Conservation (phyloP, 2,797 vertebrate genomes). For the Acanthis flammea region DNA sequence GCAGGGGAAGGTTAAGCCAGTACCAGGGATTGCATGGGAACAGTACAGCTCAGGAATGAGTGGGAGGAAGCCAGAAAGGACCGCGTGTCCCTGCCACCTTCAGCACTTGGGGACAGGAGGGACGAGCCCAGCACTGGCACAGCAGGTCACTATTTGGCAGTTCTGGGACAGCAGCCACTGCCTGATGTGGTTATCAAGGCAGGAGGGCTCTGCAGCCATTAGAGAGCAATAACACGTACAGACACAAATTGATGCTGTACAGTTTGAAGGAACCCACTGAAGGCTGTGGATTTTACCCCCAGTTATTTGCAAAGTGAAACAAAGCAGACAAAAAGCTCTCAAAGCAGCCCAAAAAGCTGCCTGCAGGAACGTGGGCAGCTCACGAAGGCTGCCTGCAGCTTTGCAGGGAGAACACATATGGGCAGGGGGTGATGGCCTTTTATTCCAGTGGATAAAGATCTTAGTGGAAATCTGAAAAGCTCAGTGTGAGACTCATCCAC, state of each 20-base stretch:
- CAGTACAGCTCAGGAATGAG: background rate
- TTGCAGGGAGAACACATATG: constrained; percentile 16
- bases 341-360: background rate
- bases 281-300: background rate
- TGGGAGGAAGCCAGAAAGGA: background rate
- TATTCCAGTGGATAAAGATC: constrained; percentile 39
- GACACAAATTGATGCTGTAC: background rate
- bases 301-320: background rate
- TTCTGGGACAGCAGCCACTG: background rate
- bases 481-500: background rate
- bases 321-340: background rate
- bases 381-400: background rate
- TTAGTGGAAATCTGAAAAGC: constrained; percentile 30
- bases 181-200: background rate
- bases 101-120: background rate
- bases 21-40: background rate
- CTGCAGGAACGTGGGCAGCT: constrained; percentile 31
- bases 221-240: background rate
- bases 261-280: background rate
- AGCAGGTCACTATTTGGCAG: rapidly evolving
- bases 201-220: background rate
- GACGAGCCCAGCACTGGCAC: background rate
- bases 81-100: background rate
- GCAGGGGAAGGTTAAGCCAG: background rate
- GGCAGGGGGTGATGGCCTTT: constrained; percentile 35